Conservation (phyloP, 2,797 vertebrate species). For the Mormyrops attenuatus region DNA sequence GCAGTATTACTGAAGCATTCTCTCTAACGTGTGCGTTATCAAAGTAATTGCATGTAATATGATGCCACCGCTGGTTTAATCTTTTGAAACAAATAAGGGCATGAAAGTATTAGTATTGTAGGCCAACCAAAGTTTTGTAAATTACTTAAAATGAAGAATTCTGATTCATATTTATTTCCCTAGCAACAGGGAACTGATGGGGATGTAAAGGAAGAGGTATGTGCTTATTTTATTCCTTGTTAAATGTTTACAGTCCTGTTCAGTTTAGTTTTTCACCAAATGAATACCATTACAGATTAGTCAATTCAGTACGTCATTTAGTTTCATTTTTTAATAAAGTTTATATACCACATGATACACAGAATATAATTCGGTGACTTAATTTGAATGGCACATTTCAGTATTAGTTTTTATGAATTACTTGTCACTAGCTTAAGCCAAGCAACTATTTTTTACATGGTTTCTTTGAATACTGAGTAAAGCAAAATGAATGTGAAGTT, state of each 20-base stretch:
- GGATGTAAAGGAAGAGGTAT: constrained; percentile 68
- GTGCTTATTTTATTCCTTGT: constrained; percentile 13
- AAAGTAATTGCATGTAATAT: background rate
- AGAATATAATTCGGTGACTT: background rate
- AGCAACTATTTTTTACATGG: background rate
- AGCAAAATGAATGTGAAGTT: background rate
- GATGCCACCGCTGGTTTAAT: background rate
- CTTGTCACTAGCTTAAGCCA: background rate
- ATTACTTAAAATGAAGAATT: background rate
- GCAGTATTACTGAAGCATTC: background rate
- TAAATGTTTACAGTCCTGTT: background rate
- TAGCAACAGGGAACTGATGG: constrained; percentile 61
- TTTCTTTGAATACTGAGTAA: background rate
- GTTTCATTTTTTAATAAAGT: background rate
- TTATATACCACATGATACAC: background rate
- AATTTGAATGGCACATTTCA: background rate
- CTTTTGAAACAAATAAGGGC: background rate
- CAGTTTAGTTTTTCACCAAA: constrained; percentile 1
- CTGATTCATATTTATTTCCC: constrained; percentile 4
- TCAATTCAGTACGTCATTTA: background rate
- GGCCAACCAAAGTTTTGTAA: background rate
- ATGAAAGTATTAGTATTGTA: background rate
- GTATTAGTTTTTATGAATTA: background rate
- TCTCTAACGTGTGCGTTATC: background rate
- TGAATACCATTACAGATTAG: background rate